Evolutionary conservation across 1,140 invertebrate species (phyloP), one percentile per base, ranked within the genome.

Genomic region (Thrips palmi): DNA sequence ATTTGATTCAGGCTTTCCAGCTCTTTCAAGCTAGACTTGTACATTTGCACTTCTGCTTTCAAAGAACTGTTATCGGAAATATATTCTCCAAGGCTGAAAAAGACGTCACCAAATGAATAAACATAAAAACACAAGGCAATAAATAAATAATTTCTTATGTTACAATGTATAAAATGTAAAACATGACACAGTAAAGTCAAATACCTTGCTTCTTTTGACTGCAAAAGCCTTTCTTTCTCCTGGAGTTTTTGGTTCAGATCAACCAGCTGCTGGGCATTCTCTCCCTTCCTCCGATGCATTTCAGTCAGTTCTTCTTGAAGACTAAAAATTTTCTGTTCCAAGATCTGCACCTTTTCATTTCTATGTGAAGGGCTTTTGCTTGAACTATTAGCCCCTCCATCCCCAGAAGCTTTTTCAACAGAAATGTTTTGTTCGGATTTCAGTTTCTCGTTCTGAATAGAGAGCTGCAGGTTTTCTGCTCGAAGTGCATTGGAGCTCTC

Each of bases 261-360:
- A 31, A 94, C 80, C 40, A 96, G 83, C 61, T 88, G 77, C 54
- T 93, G 88, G 1, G 85, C 71, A 65, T 92, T 85, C 61, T 94
- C 88, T 34, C 88, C 83, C 58, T 84, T 74, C 37, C 79, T 68
- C 49, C 79, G 71, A 53, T 92, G 87, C 20, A 94, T 54, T 37
- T 83, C 84, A 6, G 87, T 89, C 3, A 94, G 58, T 57, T 96
- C 89, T 63, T 94, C 89, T 55, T 92, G 86, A 53, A 92, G 72
- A 14, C 65, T 64, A 35, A 87, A 60, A 20, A 89, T 55, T 59
- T 88, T 87, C 47, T 88, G 83, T 60, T 91, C 85, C 31, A 89
- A 60, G 17, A 67, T 64, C 47, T 68, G 67, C 40, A 72, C 60
- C 43, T 58, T 62, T 49, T 65, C 58, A n/a, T n/a, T n/a, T 60